Conservation (phyloP, 1,140 invertebrate species). For the Manduca sexta region DNA sequence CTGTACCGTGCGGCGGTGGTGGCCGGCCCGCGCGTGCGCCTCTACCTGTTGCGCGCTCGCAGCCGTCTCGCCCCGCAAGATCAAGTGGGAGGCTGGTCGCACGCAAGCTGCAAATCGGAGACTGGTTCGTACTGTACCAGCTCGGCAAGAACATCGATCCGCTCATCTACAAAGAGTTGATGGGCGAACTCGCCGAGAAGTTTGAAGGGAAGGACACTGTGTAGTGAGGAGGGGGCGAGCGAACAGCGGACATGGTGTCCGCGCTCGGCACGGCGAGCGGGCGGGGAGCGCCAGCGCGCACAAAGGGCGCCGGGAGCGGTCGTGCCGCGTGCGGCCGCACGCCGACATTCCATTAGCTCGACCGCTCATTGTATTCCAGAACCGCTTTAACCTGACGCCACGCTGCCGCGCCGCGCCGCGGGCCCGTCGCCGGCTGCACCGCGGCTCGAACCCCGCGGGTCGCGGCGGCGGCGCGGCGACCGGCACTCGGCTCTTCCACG, state of each 20-base stretch:
- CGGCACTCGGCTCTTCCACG: slow-evolving; percentile 22
- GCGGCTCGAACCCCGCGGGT: no score
- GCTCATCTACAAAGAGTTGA: slow-evolving; percentile 89
- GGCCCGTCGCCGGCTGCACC: no score
- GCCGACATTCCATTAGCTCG: slow-evolving; percentile 63
- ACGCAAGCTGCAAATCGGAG: slow-evolving; percentile 89
- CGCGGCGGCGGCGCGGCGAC: neutral
- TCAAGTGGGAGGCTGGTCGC: slow-evolving; percentile 86
- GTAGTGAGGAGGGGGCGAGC: slow-evolving; percentile 35
- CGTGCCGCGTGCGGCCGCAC: slow-evolving; percentile 34
- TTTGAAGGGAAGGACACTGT: slow-evolving; percentile 72
- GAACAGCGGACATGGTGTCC: slow-evolving; percentile 17
- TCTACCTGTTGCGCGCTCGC: slow-evolving; percentile 85
- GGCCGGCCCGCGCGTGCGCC: slow-evolving; percentile 80
- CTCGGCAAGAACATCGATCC: slow-evolving; percentile 95
- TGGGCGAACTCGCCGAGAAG: slow-evolving; percentile 84
- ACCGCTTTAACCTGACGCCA: slow-evolving; percentile 61
- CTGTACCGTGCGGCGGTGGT: slow-evolving; percentile 86
- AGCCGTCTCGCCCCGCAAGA: slow-evolving; percentile 84
- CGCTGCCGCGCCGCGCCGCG: slow-evolving; percentile 6
- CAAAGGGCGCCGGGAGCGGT: slow-evolving; percentile 46
- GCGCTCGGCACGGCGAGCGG: no score
- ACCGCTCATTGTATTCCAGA: slow-evolving; percentile 61
- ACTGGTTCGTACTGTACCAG: slow-evolving; percentile 95
- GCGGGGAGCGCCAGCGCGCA: slow-evolving; percentile 25